These are phyloP conservation scores for Liopterus haemorrhoidalis DNA, from an alignment of 2,888 invertebrate species.

Conservation along the genomic window DNA sequence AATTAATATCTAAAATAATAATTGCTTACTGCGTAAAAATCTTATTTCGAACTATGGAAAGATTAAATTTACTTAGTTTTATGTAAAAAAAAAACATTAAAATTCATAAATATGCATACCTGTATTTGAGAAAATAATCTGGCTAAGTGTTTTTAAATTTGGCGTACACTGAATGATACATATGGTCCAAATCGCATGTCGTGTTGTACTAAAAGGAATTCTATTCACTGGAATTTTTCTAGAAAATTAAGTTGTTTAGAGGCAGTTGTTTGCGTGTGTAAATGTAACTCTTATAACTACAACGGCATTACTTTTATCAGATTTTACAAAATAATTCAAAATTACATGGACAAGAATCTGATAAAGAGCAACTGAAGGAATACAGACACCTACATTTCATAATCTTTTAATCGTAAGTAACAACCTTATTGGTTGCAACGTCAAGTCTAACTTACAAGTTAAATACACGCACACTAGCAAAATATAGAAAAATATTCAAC, in stretches of 20 bases:
- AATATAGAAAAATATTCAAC: constrained; percentile 5
- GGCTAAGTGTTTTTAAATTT: too few species aligned
- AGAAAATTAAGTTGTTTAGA: constrained; percentile 19
- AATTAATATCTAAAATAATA: too few species aligned
- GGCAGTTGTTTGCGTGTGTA: constrained; percentile 15
- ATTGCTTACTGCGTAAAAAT: too few species aligned
- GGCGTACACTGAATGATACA: too few species aligned
- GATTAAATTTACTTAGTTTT: too few species aligned
- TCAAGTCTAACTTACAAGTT: constrained; percentile 11
- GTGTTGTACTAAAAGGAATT: too few species aligned
- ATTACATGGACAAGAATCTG: constrained; percentile 27
- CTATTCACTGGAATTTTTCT: neutral
- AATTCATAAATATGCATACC: too few species aligned
- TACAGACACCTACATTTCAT: constrained; percentile 22
- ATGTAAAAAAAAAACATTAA: too few species aligned
- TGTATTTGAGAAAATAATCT: too few species aligned
- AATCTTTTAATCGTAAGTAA: constrained; percentile 23
- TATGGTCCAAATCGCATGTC: too few species aligned
- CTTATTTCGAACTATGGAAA: too few species aligned
- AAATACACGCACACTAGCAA: constrained; percentile 13
- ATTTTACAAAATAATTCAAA: constrained; percentile 29
- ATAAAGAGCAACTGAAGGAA: constrained; percentile 23
- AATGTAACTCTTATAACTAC: constrained; percentile 6
- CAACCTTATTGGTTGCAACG: constrained; percentile 18
- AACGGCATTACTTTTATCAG: constrained; percentile 25